Conservation (phyloP, 2,888 invertebrate species). For the Encarsia formosa region DNA sequence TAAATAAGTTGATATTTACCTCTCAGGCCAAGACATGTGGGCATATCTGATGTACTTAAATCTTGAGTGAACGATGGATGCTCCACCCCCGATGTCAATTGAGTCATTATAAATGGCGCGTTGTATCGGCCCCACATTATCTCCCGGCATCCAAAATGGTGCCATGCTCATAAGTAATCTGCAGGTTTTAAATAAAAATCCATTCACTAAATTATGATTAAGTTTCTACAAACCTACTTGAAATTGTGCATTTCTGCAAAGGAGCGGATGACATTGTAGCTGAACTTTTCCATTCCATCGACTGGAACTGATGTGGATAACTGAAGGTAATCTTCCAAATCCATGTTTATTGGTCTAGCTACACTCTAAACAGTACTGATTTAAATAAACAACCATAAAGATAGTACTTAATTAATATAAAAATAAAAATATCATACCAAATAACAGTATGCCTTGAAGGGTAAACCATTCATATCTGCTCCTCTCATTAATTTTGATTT, state of each 20-base stretch:
- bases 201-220: too few relatives aligned
- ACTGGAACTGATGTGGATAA: not conserved
- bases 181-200: too few relatives aligned
- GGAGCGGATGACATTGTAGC: not conserved
- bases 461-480: slow-evolving; percentile 24
- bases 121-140: too few relatives aligned
- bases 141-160: too few relatives aligned
- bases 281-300: not conserved
- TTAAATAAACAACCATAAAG: not conserved
- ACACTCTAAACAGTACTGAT: not conserved
- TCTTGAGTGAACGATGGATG: too few relatives aligned
- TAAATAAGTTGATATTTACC: too few relatives aligned
- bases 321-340: not conserved
- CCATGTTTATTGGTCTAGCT: not conserved
- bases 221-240: too few relatives aligned
- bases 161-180: too few relatives aligned
- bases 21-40: not conserved
- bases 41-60: too few relatives aligned
- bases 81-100: too few relatives aligned
- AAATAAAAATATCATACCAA: not conserved
- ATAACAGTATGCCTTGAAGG: not conserved
- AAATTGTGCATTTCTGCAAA: not conserved
- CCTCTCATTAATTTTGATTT: slow-evolving; percentile 19
- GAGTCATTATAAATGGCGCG: too few relatives aligned
- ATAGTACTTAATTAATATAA: not conserved